Percentiles rank a stretch among this genome's conserved stretches.
Conservation (phyloP, 2,888 invertebrate genomes). For the Cloeon dipterum region DNA sequence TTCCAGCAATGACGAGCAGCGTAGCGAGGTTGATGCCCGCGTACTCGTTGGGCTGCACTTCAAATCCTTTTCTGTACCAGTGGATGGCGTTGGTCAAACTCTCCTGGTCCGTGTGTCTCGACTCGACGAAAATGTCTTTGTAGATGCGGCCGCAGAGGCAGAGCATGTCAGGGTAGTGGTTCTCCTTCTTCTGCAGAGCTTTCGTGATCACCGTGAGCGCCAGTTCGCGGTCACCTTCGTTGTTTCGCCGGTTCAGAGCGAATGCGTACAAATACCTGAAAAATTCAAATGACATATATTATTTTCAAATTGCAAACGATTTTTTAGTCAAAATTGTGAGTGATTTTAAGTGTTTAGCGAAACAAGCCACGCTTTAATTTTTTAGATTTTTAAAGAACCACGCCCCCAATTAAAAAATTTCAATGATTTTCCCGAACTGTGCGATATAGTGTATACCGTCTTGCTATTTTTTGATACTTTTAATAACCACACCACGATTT, state of each 20-base stretch:
- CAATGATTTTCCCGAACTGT: too few relatives aligned
- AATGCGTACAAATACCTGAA: conserved; percentile 93
- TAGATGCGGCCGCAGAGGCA: conserved; percentile 96
- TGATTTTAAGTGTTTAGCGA: too few relatives aligned
- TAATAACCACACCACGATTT: too few relatives aligned
- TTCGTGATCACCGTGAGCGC: conserved; percentile 79
- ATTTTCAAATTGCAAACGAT: too few relatives aligned
- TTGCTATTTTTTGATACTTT: too few relatives aligned
- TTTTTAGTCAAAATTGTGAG: too few relatives aligned
- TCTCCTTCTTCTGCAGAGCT: conserved; percentile 79
- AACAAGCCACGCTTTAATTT: too few relatives aligned
- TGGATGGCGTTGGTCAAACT: conserved; percentile 81
- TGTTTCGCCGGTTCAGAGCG: conserved; percentile 85
- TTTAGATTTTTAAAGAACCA: too few relatives aligned
- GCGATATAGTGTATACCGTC: too few relatives aligned
- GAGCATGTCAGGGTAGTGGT: conserved; percentile 89
- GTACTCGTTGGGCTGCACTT: conserved; percentile 96
- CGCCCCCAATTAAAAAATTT: too few relatives aligned
- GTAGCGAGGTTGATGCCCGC: conserved; percentile 98
- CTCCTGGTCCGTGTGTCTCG: conserved; percentile 67
- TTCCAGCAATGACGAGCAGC: conserved; percentile 84
- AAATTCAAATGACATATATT: too few relatives aligned
- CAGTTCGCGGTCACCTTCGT: conserved; percentile 81
- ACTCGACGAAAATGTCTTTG: conserved; percentile 92
- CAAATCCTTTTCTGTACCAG: conserved; percentile 95